Evolutionary conservation across 2,113 vertebrate genomes (phyloP).

Genomic region (Gadus macrocephalus): DNA sequence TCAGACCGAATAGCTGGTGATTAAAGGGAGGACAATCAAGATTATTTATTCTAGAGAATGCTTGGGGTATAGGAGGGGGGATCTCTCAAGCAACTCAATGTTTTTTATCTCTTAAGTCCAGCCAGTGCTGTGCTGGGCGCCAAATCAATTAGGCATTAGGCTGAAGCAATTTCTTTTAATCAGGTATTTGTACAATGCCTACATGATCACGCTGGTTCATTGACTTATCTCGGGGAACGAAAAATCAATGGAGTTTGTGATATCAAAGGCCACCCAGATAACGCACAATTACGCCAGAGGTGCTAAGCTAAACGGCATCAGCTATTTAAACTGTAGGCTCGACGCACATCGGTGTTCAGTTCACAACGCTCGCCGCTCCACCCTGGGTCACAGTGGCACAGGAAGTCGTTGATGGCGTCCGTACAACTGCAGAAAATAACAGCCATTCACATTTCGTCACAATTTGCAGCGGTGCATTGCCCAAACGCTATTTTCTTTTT

Average conservation of each 20-base stretch:
- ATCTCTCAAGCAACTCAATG: slow-evolving; percentile 55
- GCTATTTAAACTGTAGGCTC: neutral
- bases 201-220: slow-evolving; percentile 45
- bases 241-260: slow-evolving; percentile 52
- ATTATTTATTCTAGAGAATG: slow-evolving; percentile 66
- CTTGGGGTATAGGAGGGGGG: slow-evolving; percentile 18
- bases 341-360: slow-evolving; percentile 77
- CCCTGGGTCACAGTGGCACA: slow-evolving; percentile 72
- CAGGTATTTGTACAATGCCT: slow-evolving; percentile 61
- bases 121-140: slow-evolving; percentile 37
- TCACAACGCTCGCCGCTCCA: slow-evolving; percentile 76
- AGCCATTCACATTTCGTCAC: neutral
- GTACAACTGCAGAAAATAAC: slow-evolving; percentile 70
- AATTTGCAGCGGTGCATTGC: too few relatives aligned
- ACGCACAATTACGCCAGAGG: slow-evolving; percentile 15
- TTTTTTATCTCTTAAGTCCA: slow-evolving; percentile 60
- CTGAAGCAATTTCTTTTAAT: slow-evolving; percentile 58
- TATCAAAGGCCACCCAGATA: slow-evolving; percentile 46
- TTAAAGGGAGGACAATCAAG: slow-evolving; percentile 59
- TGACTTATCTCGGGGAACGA: slow-evolving; percentile 34
- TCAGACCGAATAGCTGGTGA: slow-evolving; percentile 52
- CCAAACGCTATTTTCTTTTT: too few relatives aligned
- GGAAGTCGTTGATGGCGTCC: slow-evolving; percentile 68
- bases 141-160: slow-evolving; percentile 64
- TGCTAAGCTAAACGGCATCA: too few relatives aligned